A percentile compares a stretch with the other conserved stretches of the same genome.
These are phyloP conservation scores for Caretta caretta DNA, from an alignment of 2,113 vertebrate species.

Conservation along the genomic window DNA sequence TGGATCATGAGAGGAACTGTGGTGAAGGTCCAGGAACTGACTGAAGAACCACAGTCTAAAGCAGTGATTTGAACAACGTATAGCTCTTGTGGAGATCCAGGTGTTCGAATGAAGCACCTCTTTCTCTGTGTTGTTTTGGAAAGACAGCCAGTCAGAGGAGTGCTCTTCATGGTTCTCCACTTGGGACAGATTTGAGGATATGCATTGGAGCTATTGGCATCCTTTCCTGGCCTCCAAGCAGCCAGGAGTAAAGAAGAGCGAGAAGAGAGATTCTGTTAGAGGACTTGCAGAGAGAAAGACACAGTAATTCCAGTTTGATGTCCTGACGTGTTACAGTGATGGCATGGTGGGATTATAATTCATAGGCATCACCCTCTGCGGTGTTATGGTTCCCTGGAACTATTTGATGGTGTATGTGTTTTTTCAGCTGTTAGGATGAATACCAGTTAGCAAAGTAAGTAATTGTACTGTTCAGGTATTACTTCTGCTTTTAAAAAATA, in stretches of 20 bases:
- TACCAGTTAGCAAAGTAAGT: not conserved
- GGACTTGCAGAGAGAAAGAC: not conserved
- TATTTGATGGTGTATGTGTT: not conserved
- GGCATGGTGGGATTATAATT: not conserved
- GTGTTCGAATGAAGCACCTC: fast-evolving
- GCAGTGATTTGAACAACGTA: not conserved
- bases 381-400: not conserved
- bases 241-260: not conserved
- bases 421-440: not conserved
- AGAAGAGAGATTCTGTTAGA: not conserved
- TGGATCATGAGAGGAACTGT: fast-evolving
- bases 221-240: not conserved
- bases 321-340: not conserved
- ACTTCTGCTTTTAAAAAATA: not conserved
- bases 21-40: not conserved
- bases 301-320: not conserved
- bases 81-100: fast-evolving
- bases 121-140: not conserved
- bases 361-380: not conserved
- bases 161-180: not conserved
- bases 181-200: not conserved
- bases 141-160: fast-evolving
- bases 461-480: not conserved
- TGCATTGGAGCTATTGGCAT: not conserved
- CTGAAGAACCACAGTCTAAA: not conserved